A percentile compares a stretch with the other conserved stretches of the same genome.
Conservation (phyloP, 2,888 invertebrate genomes). For the Clanis bilineata region DNA sequence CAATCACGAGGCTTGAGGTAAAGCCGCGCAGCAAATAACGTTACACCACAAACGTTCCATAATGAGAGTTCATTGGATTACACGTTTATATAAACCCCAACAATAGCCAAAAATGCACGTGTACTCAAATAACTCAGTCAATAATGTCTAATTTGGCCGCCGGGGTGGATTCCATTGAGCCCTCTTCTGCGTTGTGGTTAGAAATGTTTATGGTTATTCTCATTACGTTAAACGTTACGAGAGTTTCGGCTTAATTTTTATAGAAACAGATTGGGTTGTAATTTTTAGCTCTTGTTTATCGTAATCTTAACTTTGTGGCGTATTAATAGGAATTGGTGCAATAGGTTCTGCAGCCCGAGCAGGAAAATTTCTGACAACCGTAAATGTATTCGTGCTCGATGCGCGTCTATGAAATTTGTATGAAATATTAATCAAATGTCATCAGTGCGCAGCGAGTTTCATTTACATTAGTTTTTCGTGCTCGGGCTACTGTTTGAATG, state of each 20-base stretch:
- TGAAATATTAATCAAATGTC: too few species aligned
- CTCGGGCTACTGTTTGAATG: too few species aligned
- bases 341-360: background rate
- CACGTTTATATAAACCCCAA: constrained; percentile 68
- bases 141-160: constrained; percentile 68
- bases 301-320: background rate
- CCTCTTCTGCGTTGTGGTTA: constrained; percentile 43
- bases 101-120: constrained; percentile 81
- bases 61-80: constrained; percentile 81
- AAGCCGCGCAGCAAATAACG: constrained; percentile 74
- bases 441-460: too few species aligned
- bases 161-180: constrained; percentile 42
- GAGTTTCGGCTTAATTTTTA: constrained; percentile 49
- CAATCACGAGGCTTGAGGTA: constrained; percentile 63
- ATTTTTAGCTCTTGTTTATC: constrained; percentile 9
- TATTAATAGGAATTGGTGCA: background rate
- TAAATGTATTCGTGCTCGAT: too few species aligned
- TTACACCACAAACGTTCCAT: constrained; percentile 68
- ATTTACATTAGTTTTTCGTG: too few species aligned
- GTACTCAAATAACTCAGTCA: constrained; percentile 80
- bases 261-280: constrained; percentile 33
- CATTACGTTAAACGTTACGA: constrained; percentile 67
- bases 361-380: too few species aligned
- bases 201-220: constrained; percentile 68
- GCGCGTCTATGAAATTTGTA: too few species aligned